Evolutionary conservation across 2,113 vertebrate genomes (phyloP).

Genomic region (Percina caprodes): DNA sequence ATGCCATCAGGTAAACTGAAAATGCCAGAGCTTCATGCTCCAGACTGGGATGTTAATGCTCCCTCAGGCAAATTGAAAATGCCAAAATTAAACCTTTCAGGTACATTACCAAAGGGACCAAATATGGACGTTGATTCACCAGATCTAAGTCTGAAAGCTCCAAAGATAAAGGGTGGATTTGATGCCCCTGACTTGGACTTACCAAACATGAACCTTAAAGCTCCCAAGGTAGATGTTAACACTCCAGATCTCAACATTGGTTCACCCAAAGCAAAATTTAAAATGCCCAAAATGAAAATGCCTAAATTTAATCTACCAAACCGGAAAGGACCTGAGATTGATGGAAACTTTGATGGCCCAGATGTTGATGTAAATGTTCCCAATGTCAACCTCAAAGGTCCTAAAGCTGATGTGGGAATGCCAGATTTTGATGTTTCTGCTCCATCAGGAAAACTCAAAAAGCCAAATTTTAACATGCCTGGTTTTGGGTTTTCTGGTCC

Average conservation of each 20-base stretch:
- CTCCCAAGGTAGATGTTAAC: conserved; percentile 64
- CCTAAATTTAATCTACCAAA: conserved; percentile 57
- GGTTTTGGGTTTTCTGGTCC: conserved; percentile 42
- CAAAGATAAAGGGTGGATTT: conserved; percentile 42
- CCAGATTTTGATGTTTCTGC: conserved; percentile 34
- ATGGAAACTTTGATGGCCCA: conserved; percentile 49
- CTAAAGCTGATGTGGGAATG: conserved; percentile 29
- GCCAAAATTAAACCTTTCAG: conserved; percentile 59
- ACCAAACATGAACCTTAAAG: conserved; percentile 54
- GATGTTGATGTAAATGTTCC: conserved; percentile 48
- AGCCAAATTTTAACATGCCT: conserved; percentile 61
- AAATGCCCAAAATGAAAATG: conserved; percentile 70
- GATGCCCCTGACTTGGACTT: conserved; percentile 56
- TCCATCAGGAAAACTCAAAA: conserved; percentile 63
- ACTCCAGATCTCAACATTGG: conserved; percentile 62
- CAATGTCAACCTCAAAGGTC: conserved; percentile 51
- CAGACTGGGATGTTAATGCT: conserved; percentile 33
- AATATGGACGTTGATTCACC: conserved; percentile 34
- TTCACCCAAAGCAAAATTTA: conserved; percentile 54
- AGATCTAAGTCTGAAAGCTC: background rate
- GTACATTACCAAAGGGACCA: conserved; percentile 57
- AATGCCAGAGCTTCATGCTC: conserved; percentile 31
- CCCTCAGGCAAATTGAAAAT: conserved; percentile 47
- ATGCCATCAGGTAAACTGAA: conserved; percentile 39
- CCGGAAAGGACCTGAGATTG: conserved; percentile 62